Evolutionary conservation across 2,797 vertebrate genomes (phyloP).

Genomic region (Gobio occitaniae): DNA sequence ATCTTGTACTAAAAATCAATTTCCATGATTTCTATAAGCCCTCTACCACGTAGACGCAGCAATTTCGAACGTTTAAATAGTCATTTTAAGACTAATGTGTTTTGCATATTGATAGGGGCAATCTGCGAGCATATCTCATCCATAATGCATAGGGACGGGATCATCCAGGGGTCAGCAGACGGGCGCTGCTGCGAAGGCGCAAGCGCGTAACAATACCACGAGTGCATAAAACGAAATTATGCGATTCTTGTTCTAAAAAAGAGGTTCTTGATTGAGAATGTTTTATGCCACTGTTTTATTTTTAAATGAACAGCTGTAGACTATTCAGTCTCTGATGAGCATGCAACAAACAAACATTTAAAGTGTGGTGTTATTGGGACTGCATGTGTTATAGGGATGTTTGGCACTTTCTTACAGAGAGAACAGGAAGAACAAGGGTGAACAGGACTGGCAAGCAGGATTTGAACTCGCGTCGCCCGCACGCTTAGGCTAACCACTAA

Average conservation of each 20-base stretch:
- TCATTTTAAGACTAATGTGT: conserved; percentile 88
- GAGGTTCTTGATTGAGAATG: conserved; percentile 51
- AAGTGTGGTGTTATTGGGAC: not conserved
- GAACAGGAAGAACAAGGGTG: not conserved
- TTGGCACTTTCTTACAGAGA: not conserved
- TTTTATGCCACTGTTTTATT: conserved; percentile 46
- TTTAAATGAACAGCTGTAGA: conserved; percentile 37
- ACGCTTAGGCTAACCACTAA: conserved; percentile 2
- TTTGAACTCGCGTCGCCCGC: not conserved
- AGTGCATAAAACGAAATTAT: conserved; percentile 55
- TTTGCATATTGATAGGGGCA: conserved; percentile 91
- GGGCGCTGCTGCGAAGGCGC: conserved; percentile 65
- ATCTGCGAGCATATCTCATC: conserved; percentile 88
- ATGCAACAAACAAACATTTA: conserved; percentile 3
- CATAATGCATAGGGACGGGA: conserved; percentile 92
- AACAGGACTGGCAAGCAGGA: not conserved
- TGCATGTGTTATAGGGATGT: not conserved
- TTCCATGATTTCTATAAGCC: conserved; percentile 66
- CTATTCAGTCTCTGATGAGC: conserved; percentile 52
- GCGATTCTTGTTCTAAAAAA: conserved; percentile 57
- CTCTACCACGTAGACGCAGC: conserved; percentile 72
- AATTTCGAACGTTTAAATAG: conserved; percentile 86
- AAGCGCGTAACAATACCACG: conserved; percentile 55
- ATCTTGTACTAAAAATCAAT: conserved; percentile 56
- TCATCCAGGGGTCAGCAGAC: conserved; percentile 96